phyloP scores from a whole-genome alignment of 2,797 vertebrate genomes.

The Coregonus sp. region DNA sequence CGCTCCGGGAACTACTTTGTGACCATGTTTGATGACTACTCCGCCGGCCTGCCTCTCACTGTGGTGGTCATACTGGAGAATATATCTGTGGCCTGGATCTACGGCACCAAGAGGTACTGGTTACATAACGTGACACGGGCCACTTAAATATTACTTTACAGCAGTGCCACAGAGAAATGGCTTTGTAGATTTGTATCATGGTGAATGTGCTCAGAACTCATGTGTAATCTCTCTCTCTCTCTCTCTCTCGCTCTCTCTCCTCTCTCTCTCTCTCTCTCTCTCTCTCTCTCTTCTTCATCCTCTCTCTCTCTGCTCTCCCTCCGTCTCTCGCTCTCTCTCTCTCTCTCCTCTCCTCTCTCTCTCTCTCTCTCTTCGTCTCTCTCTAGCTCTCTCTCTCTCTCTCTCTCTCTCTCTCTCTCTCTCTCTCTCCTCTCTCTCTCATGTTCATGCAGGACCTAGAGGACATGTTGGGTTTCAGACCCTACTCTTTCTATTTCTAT shows the following conservation, averaged over 20 bases:
- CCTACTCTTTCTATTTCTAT: slow-evolving; percentile 90
- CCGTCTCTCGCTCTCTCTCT: too few species aligned
- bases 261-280: background rate
- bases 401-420: background rate
- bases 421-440: slow-evolving; percentile 5
- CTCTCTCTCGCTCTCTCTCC: too few species aligned
- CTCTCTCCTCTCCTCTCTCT: too few species aligned
- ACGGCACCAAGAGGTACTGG: slow-evolving; percentile 91
- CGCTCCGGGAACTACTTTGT: slow-evolving; percentile 98
- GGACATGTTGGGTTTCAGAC: slow-evolving; percentile 96
- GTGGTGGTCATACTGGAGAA: slow-evolving; percentile 97
- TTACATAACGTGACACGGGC: background rate
- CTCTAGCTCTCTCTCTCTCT: too few species aligned
- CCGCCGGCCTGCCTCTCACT: slow-evolving; percentile 91
- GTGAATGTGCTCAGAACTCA: too few species aligned
- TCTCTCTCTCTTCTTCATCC: too few species aligned
- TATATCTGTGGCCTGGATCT: slow-evolving; percentile 95
- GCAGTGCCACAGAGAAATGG: background rate
- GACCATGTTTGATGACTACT: slow-evolving; percentile 98
- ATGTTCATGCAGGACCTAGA: slow-evolving; percentile 96
- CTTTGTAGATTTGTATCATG: too few species aligned
- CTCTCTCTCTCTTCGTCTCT: too few species aligned
- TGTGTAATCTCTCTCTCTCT: background rate
- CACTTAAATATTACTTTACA: too few species aligned
- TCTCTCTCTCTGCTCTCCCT: too few species aligned